phyloP scores from a whole-genome alignment of 2,113 vertebrate species.

The Donacobius atricapilla region DNA sequence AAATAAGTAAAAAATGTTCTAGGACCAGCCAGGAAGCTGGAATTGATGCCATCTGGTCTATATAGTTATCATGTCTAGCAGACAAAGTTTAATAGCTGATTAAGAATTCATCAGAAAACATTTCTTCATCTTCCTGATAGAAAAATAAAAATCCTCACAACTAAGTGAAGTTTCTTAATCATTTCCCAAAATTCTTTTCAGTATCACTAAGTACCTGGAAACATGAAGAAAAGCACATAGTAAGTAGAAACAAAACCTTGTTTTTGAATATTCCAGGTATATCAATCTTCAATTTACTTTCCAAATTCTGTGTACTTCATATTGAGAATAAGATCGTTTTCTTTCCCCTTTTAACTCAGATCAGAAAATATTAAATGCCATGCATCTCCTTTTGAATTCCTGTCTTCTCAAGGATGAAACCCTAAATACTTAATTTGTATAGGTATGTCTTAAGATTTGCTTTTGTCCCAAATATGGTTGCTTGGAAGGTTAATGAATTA shows the following conservation, averaged over 20 bases:
- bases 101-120: not conserved
- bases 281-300: not conserved
- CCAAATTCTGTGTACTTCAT: not conserved
- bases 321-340: not conserved
- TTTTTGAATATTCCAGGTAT: not conserved
- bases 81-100: not conserved
- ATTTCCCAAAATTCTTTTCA: not conserved
- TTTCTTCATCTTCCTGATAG: not conserved
- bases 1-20: not conserved
- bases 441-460: not conserved
- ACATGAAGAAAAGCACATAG: not conserved
- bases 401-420: conserved; percentile 11
- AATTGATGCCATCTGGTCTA: not conserved
- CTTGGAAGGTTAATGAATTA: conserved; percentile 38
- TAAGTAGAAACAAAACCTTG: not conserved
- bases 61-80: not conserved
- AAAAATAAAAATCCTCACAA: not conserved
- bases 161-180: not conserved
- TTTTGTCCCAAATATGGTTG: not conserved
- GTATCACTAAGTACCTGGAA: not conserved
- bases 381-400: not conserved
- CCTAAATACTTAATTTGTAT: conserved; percentile 30
- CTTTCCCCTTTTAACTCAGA: not conserved
- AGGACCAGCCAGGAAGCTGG: not conserved
- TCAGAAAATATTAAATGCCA: not conserved